Base-by-base conservation (phyloP, 2,888 invertebrate genomes). In the Octonoba sinensis region DNA sequence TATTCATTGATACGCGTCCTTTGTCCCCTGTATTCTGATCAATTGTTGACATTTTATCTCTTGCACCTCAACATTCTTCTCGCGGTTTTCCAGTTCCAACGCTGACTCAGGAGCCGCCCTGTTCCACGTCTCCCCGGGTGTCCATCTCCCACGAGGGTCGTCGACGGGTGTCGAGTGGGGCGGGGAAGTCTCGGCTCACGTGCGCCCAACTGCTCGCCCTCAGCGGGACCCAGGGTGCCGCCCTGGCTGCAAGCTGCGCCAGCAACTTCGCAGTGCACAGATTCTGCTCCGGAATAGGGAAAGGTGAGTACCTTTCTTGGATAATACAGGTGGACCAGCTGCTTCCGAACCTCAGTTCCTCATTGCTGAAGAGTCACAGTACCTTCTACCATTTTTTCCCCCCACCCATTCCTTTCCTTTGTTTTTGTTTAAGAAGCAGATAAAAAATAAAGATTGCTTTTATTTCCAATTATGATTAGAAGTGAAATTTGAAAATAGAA, bases 171-270 rank as follows among this genome's bases (percentile, higher is more conserved):
- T 85, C 84, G 70, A 85, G 84, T 76, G 85, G 86, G 69, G 62
- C 73, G 83, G 87, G 82, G 87, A 87, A 81, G 87, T 81, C 84
- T 11, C 85, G 91, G 12, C 93, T 95, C 91, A 94, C 94, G 0
- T 96, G 96, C 88, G 96, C 96, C 89, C 96, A 96, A 89, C 91
- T 97, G 44, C 90, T 97, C 81, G 96, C 96, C n/a, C 91, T 97
- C 72, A 94, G 95, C 66, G 96, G 97, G 13, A 96, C 96, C 0
- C 91, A 97, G 73, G 95, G 96, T 84, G 96, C 96, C 0, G 95
- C 96, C 0, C 89, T 96, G 83, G 96, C 96, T 1, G 96, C 96
- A 4, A 94, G 94, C 16, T 89, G 95, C 67, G 88, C 88, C 36
- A 86, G 88, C 56, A 94, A 95, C 87, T 83, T 81, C 57, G 83